These are phyloP conservation scores for Tragulus kanchil DNA, from an alignment of 2,113 vertebrate genomes.

Conservation along the genomic window DNA sequence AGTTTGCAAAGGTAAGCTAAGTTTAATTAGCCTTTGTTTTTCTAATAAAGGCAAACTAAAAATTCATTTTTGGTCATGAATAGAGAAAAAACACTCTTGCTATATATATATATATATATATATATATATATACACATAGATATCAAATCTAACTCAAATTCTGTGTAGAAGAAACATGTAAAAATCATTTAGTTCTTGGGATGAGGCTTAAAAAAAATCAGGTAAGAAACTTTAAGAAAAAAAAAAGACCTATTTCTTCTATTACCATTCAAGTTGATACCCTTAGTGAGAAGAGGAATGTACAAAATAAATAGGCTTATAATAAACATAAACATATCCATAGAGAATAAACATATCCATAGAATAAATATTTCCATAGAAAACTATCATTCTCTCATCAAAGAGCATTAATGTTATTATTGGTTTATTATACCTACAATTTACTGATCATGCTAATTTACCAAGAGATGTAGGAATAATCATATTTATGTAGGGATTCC, in stretches of 20 bases:
- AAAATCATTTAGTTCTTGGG: background rate
- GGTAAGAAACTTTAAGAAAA: background rate
- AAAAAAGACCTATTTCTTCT: background rate
- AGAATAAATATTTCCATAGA: slow-evolving; percentile 15
- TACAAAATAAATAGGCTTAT: background rate
- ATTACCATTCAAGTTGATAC: background rate
- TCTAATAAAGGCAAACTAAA: background rate
- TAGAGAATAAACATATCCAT: slow-evolving; percentile 39
- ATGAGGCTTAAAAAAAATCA: background rate
- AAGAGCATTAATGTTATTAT: slow-evolving; percentile 5
- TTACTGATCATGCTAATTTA: background rate
- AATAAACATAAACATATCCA: slow-evolving; percentile 53
- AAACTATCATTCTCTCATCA: background rate
- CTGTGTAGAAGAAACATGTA: background rate
- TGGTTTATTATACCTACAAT: slow-evolving; percentile 29
- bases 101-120: background rate
- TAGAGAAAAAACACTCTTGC: background rate
- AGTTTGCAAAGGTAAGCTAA: slow-evolving; percentile 39
- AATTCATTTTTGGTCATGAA: background rate
- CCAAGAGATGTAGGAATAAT: background rate
- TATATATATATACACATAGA: background rate
- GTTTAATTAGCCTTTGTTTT: background rate
- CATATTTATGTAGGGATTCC: slow-evolving; percentile 4
- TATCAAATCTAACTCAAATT: background rate
- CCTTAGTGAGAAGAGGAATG: background rate